Conservation (phyloP, 2,888 invertebrate genomes). For the Brachyptera risi region DNA sequence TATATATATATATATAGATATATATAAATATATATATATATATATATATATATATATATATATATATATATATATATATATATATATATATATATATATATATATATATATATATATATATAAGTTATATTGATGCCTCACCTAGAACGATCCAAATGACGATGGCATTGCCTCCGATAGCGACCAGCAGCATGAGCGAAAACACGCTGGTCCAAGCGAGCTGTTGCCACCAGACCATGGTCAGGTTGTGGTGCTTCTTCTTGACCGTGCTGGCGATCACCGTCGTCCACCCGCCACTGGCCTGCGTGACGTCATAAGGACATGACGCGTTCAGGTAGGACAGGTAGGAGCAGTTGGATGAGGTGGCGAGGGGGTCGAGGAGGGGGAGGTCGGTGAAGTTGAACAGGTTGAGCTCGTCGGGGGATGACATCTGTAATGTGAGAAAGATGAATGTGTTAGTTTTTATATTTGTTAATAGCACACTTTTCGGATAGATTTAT, state of each 20-base stretch:
- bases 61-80: conserved; percentile 21
- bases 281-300: not conserved
- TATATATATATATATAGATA: too few species aligned
- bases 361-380: too few species aligned
- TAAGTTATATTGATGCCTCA: too few species aligned
- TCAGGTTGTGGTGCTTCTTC: conserved; percentile 5
- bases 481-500: too few species aligned
- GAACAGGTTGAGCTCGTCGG: not conserved
- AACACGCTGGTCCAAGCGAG: conserved; percentile 73
- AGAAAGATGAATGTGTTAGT: too few species aligned
- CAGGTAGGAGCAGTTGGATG: conserved; percentile 2
- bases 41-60: conserved; percentile 18
- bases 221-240: conserved; percentile 57
- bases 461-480: too few species aligned
- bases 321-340: too few species aligned
- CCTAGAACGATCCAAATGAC: conserved; percentile 92
- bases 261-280: conserved; percentile 12
- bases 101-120: too few species aligned
- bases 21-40: too few species aligned
- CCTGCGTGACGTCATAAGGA: too few species aligned
- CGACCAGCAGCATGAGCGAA: conserved; percentile 69
- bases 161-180: conserved; percentile 81
- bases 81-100: conserved; percentile 10
- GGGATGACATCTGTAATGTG: not conserved
- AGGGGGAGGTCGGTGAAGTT: not conserved